Base-by-base conservation (phyloP, 2,113 vertebrate genomes). In the Odocoileus hemionus region DNA sequence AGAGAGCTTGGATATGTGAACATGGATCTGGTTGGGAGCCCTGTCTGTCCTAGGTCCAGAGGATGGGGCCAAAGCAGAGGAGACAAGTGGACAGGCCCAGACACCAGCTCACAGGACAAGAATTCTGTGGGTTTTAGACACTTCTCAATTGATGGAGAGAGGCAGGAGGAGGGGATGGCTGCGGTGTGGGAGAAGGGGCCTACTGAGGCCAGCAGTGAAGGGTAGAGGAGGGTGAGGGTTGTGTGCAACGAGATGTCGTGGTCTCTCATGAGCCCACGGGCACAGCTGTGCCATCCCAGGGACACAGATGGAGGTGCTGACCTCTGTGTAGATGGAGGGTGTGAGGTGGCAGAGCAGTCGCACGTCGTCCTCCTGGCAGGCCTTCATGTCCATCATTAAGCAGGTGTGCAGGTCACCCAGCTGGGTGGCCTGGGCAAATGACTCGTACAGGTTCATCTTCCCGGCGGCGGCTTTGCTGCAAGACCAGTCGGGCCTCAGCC, bases 331-430 rank as follows among this genome's bases (percentile, higher is more conserved):
- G 95, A 99, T 99, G 97, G 99, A 99, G 43, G 99, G 99, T 0
- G 99, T 99, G 97, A 99, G 99, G 99, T 99, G 99, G 97, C 99
- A 99, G 11, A 99, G 99, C 74, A 99, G 98, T 7, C 99, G 98
- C 39, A 99, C 99, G 0, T 99, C 99, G 0, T 99, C 99, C 89
- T 99, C 99, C 98, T 99, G 99, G 89, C 99, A 99, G 21, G 99
- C 99, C 97, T 99, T 99, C 99, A 99, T 99, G 99, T 99, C 99
- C 99, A 99, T 99, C 99, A 99, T 99, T 6, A 99, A 98, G 93
- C 99, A 99, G 0, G 99, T 99, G 98, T 99, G 99, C 78, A 99
- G 99, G 74, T 99, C 99, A 0, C 99, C 99, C 36, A 99, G 99
- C 50, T 99, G 99, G 0, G 99, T 99, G 43, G 99, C 99, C 99